Evolutionary conservation across 2,797 vertebrate genomes (phyloP).

Genomic region (Mormyrus hasselquistii): DNA sequence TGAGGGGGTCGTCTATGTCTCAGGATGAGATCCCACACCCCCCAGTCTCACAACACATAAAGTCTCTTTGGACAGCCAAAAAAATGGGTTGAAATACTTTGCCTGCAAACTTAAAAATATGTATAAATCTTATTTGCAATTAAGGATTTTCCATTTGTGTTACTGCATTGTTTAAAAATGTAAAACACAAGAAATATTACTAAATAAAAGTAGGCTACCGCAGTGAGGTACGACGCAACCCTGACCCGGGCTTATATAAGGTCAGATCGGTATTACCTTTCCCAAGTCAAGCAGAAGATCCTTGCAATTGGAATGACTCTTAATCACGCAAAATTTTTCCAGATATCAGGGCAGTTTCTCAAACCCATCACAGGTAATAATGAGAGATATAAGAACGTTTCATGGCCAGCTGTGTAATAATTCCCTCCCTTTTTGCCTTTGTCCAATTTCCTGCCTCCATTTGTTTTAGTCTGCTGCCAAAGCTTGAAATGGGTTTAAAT

Average conservation of each 20-base stretch:
- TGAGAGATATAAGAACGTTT: constrained; percentile 31
- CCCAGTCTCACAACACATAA: background rate
- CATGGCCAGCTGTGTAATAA: constrained; percentile 51
- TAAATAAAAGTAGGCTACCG: background rate
- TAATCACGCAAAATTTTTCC: constrained; percentile 60
- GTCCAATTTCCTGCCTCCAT: constrained; percentile 45
- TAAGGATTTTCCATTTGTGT: background rate
- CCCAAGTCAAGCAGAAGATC: background rate
- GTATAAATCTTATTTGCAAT: background rate
- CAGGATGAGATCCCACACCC: background rate
- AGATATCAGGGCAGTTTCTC: constrained; percentile 48
- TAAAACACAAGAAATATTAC: background rate
- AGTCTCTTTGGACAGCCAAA: background rate
- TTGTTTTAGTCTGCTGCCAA: constrained; percentile 14
- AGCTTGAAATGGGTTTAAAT: constrained; percentile 46
- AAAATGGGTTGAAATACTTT: background rate
- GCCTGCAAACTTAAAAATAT: background rate
- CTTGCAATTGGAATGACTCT: constrained; percentile 54
- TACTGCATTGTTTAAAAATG: background rate
- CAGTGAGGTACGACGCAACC: background rate
- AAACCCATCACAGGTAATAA: constrained; percentile 49
- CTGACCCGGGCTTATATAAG: background rate
- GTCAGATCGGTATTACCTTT: background rate
- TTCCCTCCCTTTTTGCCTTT: constrained; percentile 31
- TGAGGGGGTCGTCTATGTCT: background rate